A percentile compares a stretch with the other conserved stretches of the same genome.
Evolutionary conservation across 1,140 invertebrate genomes (phyloP).

Genomic region (Megalonaias nervosa): DNA sequence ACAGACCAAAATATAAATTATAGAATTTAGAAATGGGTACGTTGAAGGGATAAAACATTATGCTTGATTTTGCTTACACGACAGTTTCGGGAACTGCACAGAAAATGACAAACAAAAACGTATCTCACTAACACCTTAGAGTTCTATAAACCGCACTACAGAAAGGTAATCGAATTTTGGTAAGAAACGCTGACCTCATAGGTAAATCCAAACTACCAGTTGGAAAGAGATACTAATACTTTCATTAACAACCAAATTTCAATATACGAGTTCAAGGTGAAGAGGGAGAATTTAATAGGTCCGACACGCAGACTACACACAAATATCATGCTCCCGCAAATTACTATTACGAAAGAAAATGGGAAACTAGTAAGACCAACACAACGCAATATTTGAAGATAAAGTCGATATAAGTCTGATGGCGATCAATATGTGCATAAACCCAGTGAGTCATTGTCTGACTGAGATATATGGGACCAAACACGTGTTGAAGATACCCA

Average conservation of each 20-base stretch:
- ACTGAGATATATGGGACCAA: no score
- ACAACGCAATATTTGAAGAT: no score
- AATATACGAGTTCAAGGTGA: no score
- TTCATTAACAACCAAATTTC: not conserved
- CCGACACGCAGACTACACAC: no score
- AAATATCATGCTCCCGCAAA: no score
- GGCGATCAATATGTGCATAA: no score
- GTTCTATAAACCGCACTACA: conserved; percentile 5
- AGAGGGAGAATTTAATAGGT: no score
- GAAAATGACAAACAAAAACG: conserved; percentile 4
- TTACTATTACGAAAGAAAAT: no score
- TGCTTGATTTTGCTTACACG: conserved; percentile 17
- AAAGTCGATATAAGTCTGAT: no score
- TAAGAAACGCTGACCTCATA: conserved; percentile 21
- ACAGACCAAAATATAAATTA: not conserved
- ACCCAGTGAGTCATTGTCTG: no score
- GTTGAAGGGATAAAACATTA: conserved; percentile 6
- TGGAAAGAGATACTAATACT: conserved; percentile 23
- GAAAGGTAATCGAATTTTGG: conserved; percentile 24
- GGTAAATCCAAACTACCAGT: conserved; percentile 43
- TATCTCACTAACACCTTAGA: conserved; percentile 6
- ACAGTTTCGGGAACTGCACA: conserved; percentile 8
- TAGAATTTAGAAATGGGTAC: conserved; percentile 2
- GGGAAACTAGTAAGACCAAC: no score
- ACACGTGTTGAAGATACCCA: no score